Base-by-base conservation (phyloP, 2,797 vertebrate species). In the Champsocephalus gunnari region DNA sequence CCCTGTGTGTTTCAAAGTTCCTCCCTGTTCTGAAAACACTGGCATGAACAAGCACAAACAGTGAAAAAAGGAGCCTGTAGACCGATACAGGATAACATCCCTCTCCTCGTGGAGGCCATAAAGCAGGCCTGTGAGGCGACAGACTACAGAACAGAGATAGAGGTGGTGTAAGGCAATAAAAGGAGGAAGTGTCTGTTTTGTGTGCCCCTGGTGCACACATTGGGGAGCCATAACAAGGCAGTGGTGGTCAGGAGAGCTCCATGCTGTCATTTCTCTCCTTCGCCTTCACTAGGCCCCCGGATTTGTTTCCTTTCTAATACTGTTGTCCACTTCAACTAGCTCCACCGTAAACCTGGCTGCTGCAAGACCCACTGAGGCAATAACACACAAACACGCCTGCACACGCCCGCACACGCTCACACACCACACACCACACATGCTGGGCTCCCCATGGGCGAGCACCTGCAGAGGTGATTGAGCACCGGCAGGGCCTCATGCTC, bases 201-300 rank as follows among this genome's bases (percentile, higher is more conserved):
- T 88, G 89, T 79, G 92, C 73, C 88, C 66, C 81, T 73, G 84
- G 86, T 84, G 87, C 81, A 81, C 91, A 88, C 90, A 89, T 89
- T 85, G 85, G 93, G 86, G 89, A 92, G 81, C 84, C 87, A 89
- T 93, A 92, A 94, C 90, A 93, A 93, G 90, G 85, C 81, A 86
- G 87, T 72, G 59, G 74, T 80, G 92, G 90, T 92, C 92, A 90
- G 87, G 87, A 83, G 87, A 89, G 87, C 91, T 92, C 75, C 80
- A 68, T 90, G 88, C 89, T 90, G 90, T 92, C 90, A 91, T 92
- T 89, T 84, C 91, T 92, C 89, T 89, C 86, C 81, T 88, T 91
- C 90, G 69, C 76, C 81, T 90, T 88, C 85, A 85, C 80, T 92
- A 81, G 77, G 86, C 76, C 88, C 87, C 84, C 78, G 89, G 85